Evolutionary conservation across 2,888 invertebrate genomes (phyloP).

Genomic region (Sclerodermus sp.): DNA sequence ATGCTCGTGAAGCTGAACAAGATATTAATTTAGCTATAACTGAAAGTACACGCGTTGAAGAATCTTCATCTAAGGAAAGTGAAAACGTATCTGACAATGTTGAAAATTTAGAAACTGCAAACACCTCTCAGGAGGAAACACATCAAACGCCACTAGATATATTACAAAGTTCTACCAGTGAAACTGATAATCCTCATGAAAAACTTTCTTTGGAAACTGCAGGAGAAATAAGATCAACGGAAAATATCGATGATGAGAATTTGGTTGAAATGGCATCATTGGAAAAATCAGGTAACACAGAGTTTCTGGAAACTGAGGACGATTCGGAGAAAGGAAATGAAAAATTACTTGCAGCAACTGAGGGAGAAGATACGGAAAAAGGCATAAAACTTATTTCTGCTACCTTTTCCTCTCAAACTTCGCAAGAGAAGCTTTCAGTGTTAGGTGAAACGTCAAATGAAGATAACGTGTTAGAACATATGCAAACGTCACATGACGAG

Average conservation of each 20-base stretch:
- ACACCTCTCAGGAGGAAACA: background rate
- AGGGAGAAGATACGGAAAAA: slow-evolving; percentile 4
- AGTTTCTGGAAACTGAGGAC: background rate
- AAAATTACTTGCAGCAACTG: background rate
- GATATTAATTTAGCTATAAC: slow-evolving; percentile 20
- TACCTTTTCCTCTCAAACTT: slow-evolving; percentile 16
- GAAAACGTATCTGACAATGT: slow-evolving; percentile 40
- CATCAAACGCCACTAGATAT: background rate
- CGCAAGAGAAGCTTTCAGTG: background rate
- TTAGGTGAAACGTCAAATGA: slow-evolving; percentile 13
- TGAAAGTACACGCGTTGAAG: slow-evolving; percentile 22
- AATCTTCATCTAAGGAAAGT: slow-evolving; percentile 15
- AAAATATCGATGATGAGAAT: slow-evolving; percentile 1
- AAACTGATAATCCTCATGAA: background rate
- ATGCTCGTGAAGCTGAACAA: slow-evolving; percentile 33
- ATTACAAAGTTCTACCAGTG: background rate
- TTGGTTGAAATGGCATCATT: slow-evolving; percentile 1
- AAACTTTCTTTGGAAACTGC: background rate
- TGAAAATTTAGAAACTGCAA: slow-evolving; percentile 20
- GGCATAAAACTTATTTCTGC: slow-evolving; percentile 6
- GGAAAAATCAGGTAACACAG: slow-evolving; percentile 9
- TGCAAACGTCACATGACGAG: slow-evolving; percentile 23
- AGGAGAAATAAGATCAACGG: background rate
- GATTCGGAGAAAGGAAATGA: slow-evolving; percentile 8
- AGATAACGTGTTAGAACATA: slow-evolving; percentile 16